Base-by-base conservation (phyloP, 2,888 invertebrate genomes). In the Lymantria dispar region DNA sequence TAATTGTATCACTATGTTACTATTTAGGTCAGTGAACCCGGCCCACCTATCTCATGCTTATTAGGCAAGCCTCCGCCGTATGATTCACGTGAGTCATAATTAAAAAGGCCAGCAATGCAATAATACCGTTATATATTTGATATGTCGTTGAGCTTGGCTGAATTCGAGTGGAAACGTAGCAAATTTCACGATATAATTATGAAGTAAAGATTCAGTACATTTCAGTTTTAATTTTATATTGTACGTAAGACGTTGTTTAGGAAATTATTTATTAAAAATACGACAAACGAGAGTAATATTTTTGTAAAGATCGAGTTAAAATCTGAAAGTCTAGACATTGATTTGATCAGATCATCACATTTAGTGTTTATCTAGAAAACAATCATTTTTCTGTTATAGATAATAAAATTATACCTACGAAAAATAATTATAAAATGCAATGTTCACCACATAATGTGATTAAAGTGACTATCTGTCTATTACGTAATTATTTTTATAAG, bases 1-100 rank as follows among this genome's bases (percentile, higher is more conserved):
- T 22, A 22, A 33, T 33, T 38, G 38, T 10, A n/a, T 13, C 38
- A 38, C 12, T 7, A 50, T 62, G 48, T 48, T 54, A 50, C 14
- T 63, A 59, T 51, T 56, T 66, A 63, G 64, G 64, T 67, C 68
- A 60, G 54, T 64, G 66, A 66, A 66, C 66, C 54, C 47, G 43
- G 51, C 54, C 47, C 54, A 60, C 55, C 52, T 52, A 65, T 60
- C 12, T 38, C 12, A 38, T 12, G 40, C 15, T 40, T 40, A 40
- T 40, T 39, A 48, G 53, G 50, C 51, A 59, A 54, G 55, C 57
- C 59, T 54, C 48, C 48, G 51, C 40, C 51, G 30, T 54, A 60
- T 67, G 66, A 67, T 51, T 68, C 68, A 67, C 60, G 54, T 52
- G 45, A 53, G 51, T 43, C 48, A 53, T 47, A 55, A 60, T 40